Percentiles rank a stretch among this genome's conserved stretches.
These are phyloP conservation scores for Drosophila sp. DNA, from an alignment of 1,140 invertebrate genomes.

Conservation along the genomic window DNA sequence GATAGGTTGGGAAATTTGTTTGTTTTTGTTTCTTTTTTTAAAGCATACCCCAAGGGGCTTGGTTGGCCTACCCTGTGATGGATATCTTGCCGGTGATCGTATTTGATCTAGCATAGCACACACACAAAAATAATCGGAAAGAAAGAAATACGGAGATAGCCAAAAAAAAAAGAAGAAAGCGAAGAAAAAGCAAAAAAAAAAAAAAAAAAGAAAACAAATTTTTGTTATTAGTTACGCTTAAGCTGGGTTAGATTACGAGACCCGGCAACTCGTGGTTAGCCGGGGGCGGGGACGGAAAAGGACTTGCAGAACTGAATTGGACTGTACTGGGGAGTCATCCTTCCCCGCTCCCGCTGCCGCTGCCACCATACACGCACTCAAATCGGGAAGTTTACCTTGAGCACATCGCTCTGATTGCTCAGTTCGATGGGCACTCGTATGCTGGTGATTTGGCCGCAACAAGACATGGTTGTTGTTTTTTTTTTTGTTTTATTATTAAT, in stretches of 20 bases:
- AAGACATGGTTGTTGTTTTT: conserved; percentile 84
- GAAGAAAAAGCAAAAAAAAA: conserved; percentile 39
- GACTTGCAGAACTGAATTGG: not conserved
- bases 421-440: conserved; percentile 90
- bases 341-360: no score
- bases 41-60: conserved; percentile 56
- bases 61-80: conserved; percentile 73
- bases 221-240: conserved; percentile 61
- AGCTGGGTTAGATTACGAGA: conserved; percentile 33
- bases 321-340: no score
- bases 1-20: not conserved
- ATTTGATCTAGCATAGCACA: conserved; percentile 62
- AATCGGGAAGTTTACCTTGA: conserved; percentile 87
- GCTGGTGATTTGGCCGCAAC: conserved; percentile 86
- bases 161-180: conserved; percentile 51
- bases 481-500: conserved; percentile 12
- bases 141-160: conserved; percentile 18
- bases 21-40: conserved; percentile 2
- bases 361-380: not conserved
- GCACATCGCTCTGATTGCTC: conserved; percentile 89
- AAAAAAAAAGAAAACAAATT: conserved; percentile 37
- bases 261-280: conserved; percentile 7
- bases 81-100: conserved; percentile 74
- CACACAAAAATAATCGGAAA: conserved; percentile 30
- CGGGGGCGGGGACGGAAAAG: not conserved